Conservation (phyloP, 2,797 vertebrate species). For the Rhabdomys pumilio region DNA sequence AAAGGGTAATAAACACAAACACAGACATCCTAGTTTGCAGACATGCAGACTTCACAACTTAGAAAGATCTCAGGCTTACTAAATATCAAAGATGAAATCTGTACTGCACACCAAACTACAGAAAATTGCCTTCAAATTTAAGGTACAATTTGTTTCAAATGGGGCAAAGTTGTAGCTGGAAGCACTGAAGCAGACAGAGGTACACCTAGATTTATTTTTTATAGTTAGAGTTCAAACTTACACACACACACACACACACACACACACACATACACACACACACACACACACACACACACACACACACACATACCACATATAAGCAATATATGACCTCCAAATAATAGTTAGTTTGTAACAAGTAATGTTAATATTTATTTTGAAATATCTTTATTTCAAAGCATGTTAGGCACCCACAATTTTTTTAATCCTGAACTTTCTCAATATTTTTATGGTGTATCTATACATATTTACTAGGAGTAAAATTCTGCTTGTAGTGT, state of each 20-base stretch:
- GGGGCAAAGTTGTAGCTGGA: slow-evolving; percentile 87
- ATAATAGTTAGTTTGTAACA: background rate
- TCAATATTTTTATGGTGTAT: background rate
- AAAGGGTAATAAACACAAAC: slow-evolving; percentile 92
- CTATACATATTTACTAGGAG: background rate
- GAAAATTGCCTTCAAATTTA: slow-evolving; percentile 91
- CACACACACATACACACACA: background rate
- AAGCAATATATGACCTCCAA: background rate
- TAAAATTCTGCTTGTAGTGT: background rate
- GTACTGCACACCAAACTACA: slow-evolving; percentile 87
- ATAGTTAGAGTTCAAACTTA: slow-evolving; percentile 38
- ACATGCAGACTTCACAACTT: slow-evolving; percentile 90
- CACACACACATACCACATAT: background rate
- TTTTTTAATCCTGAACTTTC: slow-evolving; percentile 1
- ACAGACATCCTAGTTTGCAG: slow-evolving; percentile 89
- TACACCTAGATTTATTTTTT: slow-evolving; percentile 58
- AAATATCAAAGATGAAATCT: slow-evolving; percentile 89
- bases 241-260: background rate
- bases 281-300: background rate
- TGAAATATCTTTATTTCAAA: slow-evolving; percentile 22
- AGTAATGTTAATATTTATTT: background rate
- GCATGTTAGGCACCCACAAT: background rate
- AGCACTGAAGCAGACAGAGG: slow-evolving; percentile 75
- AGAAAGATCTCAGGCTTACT: slow-evolving; percentile 86
- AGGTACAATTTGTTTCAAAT: slow-evolving; percentile 91